These are phyloP conservation scores for Drosophila lacertosa DNA, from an alignment of 1,140 invertebrate species.

Conservation along the genomic window DNA sequence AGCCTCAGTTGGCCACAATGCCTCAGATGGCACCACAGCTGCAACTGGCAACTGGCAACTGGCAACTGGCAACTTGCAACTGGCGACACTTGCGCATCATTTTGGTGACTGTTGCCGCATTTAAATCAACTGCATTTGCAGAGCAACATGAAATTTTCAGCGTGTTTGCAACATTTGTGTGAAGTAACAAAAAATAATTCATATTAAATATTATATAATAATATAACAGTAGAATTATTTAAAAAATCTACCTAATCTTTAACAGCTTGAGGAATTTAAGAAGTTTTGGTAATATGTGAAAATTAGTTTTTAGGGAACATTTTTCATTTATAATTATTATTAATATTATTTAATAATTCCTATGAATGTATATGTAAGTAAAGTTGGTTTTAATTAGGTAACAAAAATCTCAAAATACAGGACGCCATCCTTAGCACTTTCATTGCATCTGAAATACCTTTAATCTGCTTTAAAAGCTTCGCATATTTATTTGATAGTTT, in stretches of 20 bases:
- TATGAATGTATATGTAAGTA: no score
- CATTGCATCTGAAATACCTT: neutral
- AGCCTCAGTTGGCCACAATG: constrained; percentile 22
- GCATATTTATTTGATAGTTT: no score
- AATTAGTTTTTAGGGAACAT: no score
- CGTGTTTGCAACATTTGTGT: constrained; percentile 6
- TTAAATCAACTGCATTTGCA: constrained; percentile 1
- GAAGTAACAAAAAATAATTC: neutral
- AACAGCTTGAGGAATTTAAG: no score
- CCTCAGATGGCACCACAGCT: constrained; percentile 7
- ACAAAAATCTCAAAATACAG: no score
- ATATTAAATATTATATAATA: neutral
- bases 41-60: constrained; percentile 17
- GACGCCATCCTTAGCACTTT: no score
- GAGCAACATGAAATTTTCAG: constrained; percentile 18
- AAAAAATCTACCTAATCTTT: no score
- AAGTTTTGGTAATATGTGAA: no score
- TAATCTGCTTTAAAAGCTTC: neutral
- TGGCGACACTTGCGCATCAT: constrained; percentile 70
- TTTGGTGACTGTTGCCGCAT: constrained; percentile 54
- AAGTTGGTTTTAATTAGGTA: no score
- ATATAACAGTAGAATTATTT: no score
- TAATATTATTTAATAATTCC: no score
- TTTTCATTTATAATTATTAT: no score
- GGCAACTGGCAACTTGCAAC: constrained; percentile 30